These are phyloP conservation scores for Drosophila pseudotakahashii DNA, from an alignment of 2,888 invertebrate species.

Conservation along the genomic window DNA sequence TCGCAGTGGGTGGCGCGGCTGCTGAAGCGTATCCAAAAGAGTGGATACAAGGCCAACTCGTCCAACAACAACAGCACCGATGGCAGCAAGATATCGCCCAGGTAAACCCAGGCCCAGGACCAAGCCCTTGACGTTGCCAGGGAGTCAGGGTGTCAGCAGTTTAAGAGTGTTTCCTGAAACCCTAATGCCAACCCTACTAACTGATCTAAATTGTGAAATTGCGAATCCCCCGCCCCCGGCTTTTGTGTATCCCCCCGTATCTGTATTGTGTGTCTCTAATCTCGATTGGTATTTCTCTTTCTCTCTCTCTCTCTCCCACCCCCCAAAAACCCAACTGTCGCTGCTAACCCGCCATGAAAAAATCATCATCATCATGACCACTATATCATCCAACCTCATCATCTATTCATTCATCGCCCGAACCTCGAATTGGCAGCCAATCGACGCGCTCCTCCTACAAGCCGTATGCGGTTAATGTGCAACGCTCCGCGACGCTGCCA, in stretches of 20 bases:
- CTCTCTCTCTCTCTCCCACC: slow-evolving; percentile 47
- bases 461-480: slow-evolving; percentile 86
- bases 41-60: slow-evolving; percentile 94
- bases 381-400: slow-evolving; percentile 10
- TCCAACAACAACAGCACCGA: slow-evolving; percentile 85
- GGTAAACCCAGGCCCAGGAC: slow-evolving; percentile 86
- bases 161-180: not conserved
- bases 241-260: slow-evolving; percentile 9
- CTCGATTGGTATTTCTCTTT: slow-evolving; percentile 63
- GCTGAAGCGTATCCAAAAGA: slow-evolving; percentile 95
- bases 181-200: slow-evolving; percentile 5
- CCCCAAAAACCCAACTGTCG: slow-evolving; percentile 26
- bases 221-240: slow-evolving; percentile 1
- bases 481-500: slow-evolving; percentile 94
- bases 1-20: slow-evolving; percentile 96
- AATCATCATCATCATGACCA: slow-evolving; percentile 11
- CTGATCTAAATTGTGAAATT: slow-evolving; percentile 4
- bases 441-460: slow-evolving; percentile 85
- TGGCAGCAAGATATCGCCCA: slow-evolving; percentile 90
- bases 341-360: slow-evolving; percentile 46
- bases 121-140: slow-evolving; percentile 18
- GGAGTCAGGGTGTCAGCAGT: slow-evolving; percentile 1
- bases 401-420: not conserved
- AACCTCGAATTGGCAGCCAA: slow-evolving; percentile 76
- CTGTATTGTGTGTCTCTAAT: slow-evolving; percentile 38